Base-by-base conservation (phyloP, 1,140 invertebrate genomes). In the Holcopasites calliopsidis region DNA sequence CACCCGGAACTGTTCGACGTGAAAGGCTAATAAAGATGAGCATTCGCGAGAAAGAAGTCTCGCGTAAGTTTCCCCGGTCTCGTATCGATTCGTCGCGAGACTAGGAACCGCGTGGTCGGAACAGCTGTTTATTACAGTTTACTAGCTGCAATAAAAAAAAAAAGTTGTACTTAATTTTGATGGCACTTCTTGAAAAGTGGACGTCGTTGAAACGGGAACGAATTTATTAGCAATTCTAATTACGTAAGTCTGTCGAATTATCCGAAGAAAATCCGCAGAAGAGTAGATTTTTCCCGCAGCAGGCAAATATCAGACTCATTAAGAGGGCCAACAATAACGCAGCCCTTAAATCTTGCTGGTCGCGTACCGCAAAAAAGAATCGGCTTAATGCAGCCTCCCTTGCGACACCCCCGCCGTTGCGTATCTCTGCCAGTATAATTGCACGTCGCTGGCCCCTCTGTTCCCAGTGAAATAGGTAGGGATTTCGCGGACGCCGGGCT, bases 21-120 rank as follows among this genome's bases (percentile, higher is more conserved):
- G 62, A 26, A 40, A 52, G 38, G 49, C 35, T 65, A 73, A 73
- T 73, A 64, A 65, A 64, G 70, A 54, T 11, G 60, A 35, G n/a
- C 28, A 23, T 54, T n/a, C 33, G 35, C 0, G 23, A 11, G 44
- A 64, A 21, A 47, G n/a, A 44, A 35, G 28, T 47, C 28, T 11
- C 35, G 3, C 18, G 3, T 5, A 6, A 5, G 18, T 7, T 21
- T 38, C 13, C 13, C 1, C 10, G 23, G 0, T n/a, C 4, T 18
- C 23, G 26, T 44, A 58, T 58, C 54, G 66, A 73, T 62, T 33
- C 4, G 26, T 54, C 47, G 21, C 13, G 4, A 11, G 7, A 3
- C 3, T 11, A 11, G 8, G 23, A 64, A 38, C 47, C 44, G 11
- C 10, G 3, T 10, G 44, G n/a, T n/a, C n/a, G n/a, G n/a, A n/a